A percentile compares a stretch with the other conserved stretches of the same genome.
Evolutionary conservation across 2,797 vertebrate species (phyloP).

Genomic region (Denticeps clupeoides): DNA sequence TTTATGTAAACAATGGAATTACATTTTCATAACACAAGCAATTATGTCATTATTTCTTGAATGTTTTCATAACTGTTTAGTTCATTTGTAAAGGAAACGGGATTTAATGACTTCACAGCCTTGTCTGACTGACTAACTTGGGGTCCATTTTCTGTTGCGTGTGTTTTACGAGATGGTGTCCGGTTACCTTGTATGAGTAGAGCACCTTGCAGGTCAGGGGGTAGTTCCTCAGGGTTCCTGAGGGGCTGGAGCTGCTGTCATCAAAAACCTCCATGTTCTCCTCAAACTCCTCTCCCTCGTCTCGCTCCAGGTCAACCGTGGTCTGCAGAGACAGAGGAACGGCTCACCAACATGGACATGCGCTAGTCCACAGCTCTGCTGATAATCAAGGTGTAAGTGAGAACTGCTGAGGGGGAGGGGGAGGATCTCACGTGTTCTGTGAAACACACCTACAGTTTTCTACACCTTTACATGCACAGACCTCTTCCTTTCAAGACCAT

Average conservation of each 20-base stretch:
- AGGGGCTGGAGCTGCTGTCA: conserved; percentile 93
- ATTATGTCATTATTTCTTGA: too few relatives aligned
- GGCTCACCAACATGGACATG: conserved; percentile 16
- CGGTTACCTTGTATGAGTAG: conserved; percentile 88
- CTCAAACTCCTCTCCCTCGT: conserved; percentile 88
- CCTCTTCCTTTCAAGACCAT: too few relatives aligned
- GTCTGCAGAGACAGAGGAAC: conserved; percentile 50
- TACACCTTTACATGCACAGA: too few relatives aligned
- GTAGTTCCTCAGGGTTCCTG: conserved; percentile 89
- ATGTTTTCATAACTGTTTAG: too few relatives aligned
- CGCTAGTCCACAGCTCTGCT: not conserved
- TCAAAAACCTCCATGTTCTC: conserved; percentile 96
- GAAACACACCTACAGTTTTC: too few relatives aligned
- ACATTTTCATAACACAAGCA: too few relatives aligned
- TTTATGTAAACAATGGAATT: not conserved
- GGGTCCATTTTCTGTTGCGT: too few relatives aligned
- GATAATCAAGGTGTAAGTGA: not conserved
- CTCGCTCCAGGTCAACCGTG: conserved; percentile 75
- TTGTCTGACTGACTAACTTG: too few relatives aligned
- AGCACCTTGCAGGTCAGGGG: conserved; percentile 95
- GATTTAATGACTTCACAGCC: too few relatives aligned
- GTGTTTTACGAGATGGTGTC: not conserved
- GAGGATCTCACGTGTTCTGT: too few relatives aligned
- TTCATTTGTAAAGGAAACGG: too few relatives aligned
- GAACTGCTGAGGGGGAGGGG: too few relatives aligned